Conservation (phyloP, 2,113 vertebrate genomes). For the Channa maculata region DNA sequence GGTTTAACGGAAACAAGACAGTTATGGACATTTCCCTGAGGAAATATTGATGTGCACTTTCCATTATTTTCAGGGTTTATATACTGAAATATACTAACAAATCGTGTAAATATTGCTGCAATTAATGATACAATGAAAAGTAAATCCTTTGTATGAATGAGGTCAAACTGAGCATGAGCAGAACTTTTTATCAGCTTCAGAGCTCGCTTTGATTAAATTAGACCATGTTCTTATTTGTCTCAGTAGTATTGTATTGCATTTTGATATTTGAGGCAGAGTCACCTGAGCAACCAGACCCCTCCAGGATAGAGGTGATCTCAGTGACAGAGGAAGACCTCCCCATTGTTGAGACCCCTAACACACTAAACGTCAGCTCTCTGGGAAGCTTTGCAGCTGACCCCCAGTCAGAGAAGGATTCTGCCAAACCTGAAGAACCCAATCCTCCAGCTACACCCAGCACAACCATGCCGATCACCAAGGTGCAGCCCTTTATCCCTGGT, state of each 20-base stretch:
- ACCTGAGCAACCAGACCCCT: slow-evolving; percentile 30
- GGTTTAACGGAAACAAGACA: too few species aligned
- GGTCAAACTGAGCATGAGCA: too few species aligned
- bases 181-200: too few species aligned
- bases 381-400: slow-evolving; percentile 44
- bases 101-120: too few species aligned
- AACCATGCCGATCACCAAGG: slow-evolving; percentile 80
- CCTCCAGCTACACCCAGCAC: slow-evolving; percentile 44
- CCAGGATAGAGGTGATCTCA: slow-evolving; percentile 77
- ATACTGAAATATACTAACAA: too few species aligned
- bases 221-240: too few species aligned
- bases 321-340: slow-evolving; percentile 81
- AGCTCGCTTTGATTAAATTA: too few species aligned
- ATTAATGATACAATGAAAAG: too few species aligned
- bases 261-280: slow-evolving; percentile 39
- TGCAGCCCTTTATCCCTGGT: slow-evolving; percentile 82
- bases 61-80: too few species aligned
- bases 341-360: slow-evolving; percentile 68
- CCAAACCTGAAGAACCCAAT: slow-evolving; percentile 34
- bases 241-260: neutral
- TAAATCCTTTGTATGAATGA: too few species aligned
- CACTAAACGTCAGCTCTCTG: slow-evolving; percentile 68
- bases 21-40: too few species aligned
- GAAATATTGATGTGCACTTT: too few species aligned
- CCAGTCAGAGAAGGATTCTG: slow-evolving; percentile 12